phyloP scores from a whole-genome alignment of 2,113 vertebrate genomes.

The Microtus oregoni region DNA sequence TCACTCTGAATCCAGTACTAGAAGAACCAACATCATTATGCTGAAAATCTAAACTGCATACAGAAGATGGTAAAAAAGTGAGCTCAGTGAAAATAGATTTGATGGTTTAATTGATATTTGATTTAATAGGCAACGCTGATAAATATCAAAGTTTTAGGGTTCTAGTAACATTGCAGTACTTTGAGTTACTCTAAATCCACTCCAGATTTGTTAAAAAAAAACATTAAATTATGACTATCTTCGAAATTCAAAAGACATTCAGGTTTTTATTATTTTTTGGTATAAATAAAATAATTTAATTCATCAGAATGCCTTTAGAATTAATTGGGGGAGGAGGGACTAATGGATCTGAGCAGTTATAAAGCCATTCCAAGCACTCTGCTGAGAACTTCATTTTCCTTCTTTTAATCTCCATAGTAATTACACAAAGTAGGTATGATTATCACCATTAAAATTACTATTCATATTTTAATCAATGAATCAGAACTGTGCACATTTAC shows the following conservation, averaged over 20 bases:
- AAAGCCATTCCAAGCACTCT: background rate
- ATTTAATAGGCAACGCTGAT: constrained; percentile 17
- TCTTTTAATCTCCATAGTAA: constrained; percentile 41
- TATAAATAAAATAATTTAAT: background rate
- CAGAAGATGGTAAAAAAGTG: background rate
- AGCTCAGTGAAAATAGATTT: background rate
- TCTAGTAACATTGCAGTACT: background rate
- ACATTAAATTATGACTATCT: background rate
- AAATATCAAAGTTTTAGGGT: constrained; percentile 48
- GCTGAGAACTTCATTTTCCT: constrained; percentile 12
- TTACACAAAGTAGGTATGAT: constrained; percentile 20
- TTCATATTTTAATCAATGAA: constrained; percentile 3
- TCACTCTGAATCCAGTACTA: constrained; percentile 6
- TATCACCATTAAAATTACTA: background rate
- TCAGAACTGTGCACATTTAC: constrained; percentile 11
- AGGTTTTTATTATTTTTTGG: background rate
- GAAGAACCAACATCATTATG: constrained; percentile 5
- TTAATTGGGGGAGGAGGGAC: background rate
- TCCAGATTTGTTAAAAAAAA: background rate
- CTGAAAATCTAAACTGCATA: constrained; percentile 20
- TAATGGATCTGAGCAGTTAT: constrained; percentile 34
- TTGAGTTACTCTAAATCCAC: constrained; percentile 12
- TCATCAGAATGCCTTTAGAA: constrained; percentile 44
- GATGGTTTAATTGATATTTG: background rate
- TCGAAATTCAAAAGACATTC: background rate